Base-by-base conservation (phyloP, 2,797 vertebrate species). In the Gobionotothen gibberifrons region DNA sequence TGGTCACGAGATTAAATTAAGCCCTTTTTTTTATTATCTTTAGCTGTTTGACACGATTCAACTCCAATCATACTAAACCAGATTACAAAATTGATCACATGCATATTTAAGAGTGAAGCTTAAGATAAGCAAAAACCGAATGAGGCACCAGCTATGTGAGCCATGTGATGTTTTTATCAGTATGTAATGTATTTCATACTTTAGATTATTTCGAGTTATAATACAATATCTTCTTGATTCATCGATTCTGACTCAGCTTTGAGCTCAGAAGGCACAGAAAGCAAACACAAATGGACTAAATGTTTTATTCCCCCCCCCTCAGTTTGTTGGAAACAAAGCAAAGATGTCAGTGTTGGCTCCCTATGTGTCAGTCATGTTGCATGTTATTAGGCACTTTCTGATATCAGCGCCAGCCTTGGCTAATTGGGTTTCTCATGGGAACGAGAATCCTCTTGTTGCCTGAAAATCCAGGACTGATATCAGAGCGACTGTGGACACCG, bases 341-440 rank as follows among this genome's bases (percentile, higher is more conserved):
- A 36, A 56, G 13, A 44, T 56, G 36, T 64, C 42, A 55, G 55
- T 51, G 72, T 59, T 59, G 53, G 60, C 81, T 70, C 10, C 58
- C 61, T 14, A 59, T 57, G 73, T 70, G 77, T 84, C 81, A 87
- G 72, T 65, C 72, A 46, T 69, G 84, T 44, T 88, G 62, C 62
- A 36, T 79, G 39, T 75, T 90, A 86, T 91, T 86, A 87, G 60
- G 43, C 63, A 78, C 15, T 42, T 68, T 79, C n/a, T 42, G 74
- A 85, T 88, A 85, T 80, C 87, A 86, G 65, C 75, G 84, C 87
- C 81, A 67, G 8, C 69, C 84, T 77, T 89, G 22, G 89, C 89
- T 91, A 92, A 93, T 90, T 90, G 85, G 85, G 79, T 84, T 84
- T 87, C 79, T 82, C 57, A 32, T 0, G 29, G 79, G 73, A 53